Evolutionary conservation across 2,797 vertebrate species (phyloP).

Genomic region (Pelochelys cantorii): DNA sequence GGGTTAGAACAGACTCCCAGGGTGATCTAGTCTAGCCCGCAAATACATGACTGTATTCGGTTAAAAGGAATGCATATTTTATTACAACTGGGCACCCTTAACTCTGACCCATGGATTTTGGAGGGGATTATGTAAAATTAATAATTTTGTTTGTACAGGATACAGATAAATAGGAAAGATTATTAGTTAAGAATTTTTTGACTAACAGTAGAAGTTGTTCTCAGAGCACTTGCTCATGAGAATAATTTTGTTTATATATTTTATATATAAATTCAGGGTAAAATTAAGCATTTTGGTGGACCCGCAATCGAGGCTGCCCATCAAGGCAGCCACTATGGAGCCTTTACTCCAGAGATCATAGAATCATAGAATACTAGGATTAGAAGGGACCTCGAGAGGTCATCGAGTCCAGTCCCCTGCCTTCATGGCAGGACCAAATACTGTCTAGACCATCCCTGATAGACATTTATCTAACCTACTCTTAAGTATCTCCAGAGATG

Average conservation of each 20-base stretch:
- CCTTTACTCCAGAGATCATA: not conserved
- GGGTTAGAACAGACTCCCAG: no score
- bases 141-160: no score
- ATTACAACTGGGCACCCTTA: not conserved
- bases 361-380: no score
- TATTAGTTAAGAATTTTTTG: not conserved
- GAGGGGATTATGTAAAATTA: accelerated
- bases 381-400: no score
- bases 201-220: not conserved
- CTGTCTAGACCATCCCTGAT: no score
- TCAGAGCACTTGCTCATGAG: not conserved
- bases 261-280: not conserved
- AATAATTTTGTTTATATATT: not conserved
- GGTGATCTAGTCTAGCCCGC: no score
- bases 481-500: no score
- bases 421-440: no score
- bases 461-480: no score
- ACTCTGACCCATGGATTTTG: not conserved
- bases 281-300: not conserved
- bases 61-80: not conserved
- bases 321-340: not conserved
- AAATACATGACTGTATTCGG: not conserved
- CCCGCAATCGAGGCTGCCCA: not conserved
- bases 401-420: no score
- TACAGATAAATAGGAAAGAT: not conserved